A percentile compares a stretch with the other conserved stretches of the same genome.
Evolutionary conservation across 92 coral and sea anemone species (phyloP).

Genomic region (Pocillopora meandrina): DNA sequence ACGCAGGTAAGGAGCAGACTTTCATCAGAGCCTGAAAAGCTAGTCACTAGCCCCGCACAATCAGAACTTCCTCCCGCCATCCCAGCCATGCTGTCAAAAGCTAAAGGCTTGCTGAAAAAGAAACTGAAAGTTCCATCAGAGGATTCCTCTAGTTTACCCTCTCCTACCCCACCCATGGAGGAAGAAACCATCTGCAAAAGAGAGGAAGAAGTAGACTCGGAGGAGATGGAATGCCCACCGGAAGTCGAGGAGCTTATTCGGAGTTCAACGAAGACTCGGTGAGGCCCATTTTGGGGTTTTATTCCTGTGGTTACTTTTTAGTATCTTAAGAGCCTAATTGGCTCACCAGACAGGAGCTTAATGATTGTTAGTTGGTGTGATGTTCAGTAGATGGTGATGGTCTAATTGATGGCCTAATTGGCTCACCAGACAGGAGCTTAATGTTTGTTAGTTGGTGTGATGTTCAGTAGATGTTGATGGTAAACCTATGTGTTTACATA

Average conservation of each 20-base stretch:
- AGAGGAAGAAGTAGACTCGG: constrained; percentile 19
- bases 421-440: no score
- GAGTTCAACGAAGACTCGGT: constrained; percentile 43
- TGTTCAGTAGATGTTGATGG: no score
- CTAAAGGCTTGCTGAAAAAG: constrained; percentile 69
- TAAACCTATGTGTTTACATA: no score
- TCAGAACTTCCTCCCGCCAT: constrained; percentile 68
- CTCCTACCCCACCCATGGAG: constrained; percentile 18
- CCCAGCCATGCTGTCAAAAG: constrained; percentile 75
- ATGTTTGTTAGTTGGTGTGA: no score
- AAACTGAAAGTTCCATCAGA: constrained; percentile 49
- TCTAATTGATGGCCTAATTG: no score
- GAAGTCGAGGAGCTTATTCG: constrained; percentile 37
- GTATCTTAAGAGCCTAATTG: no score
- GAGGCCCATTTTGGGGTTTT: not conserved
- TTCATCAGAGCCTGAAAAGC: constrained; percentile 14
- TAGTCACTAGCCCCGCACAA: constrained; percentile 21
- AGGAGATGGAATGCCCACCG: constrained; percentile 1
- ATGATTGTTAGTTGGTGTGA: no score
- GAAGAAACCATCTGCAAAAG: not conserved
- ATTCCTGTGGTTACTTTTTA: no score
- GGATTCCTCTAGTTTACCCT: constrained; percentile 28
- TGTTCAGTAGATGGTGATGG: no score
- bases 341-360: no score
- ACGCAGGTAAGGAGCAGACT: constrained; percentile 11